These are phyloP conservation scores for Gadopsis marmoratus DNA, from an alignment of 2,797 vertebrate genomes.

Conservation along the genomic window DNA sequence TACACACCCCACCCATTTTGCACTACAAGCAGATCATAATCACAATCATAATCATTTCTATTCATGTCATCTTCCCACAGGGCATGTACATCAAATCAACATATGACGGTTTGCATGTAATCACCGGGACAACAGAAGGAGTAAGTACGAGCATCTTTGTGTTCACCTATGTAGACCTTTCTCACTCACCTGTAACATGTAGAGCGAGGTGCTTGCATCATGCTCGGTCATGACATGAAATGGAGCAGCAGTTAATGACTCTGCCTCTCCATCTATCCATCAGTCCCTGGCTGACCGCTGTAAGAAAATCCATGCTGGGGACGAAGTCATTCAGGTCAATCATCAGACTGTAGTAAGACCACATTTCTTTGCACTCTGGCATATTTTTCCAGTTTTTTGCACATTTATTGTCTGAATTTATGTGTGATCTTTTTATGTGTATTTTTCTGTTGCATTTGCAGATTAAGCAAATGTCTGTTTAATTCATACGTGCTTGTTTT, in stretches of 20 bases:
- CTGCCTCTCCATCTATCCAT: conserved; percentile 41
- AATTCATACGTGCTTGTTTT: conserved; percentile 23
- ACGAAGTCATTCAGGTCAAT: conserved; percentile 99
- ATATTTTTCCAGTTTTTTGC: conserved; percentile 17
- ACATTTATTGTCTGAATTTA: conserved; percentile 24
- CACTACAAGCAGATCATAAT: conserved; percentile 32
- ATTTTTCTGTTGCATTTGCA: conserved; percentile 19
- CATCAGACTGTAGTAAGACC: conserved; percentile 99
- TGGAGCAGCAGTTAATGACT: conserved; percentile 33
- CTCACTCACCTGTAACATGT: conserved; percentile 24
- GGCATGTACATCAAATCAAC: conserved; percentile 99
- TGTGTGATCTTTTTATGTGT: conserved; percentile 13
- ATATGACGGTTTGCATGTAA: conserved; percentile 99
- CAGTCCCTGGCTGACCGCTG: conserved; percentile 99
- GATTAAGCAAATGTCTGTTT: conserved; percentile 32
- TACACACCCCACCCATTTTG: conserved; percentile 15
- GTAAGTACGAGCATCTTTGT: conserved; percentile 86
- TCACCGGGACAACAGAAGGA: conserved; percentile 99
- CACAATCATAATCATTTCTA: not conserved
- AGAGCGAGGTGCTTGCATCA: conserved; percentile 15
- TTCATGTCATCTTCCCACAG: conserved; percentile 79
- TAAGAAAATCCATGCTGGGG: conserved; percentile 99
- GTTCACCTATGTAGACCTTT: conserved; percentile 10
- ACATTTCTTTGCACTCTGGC: not conserved
- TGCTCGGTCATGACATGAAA: conserved; percentile 22